Evolutionary conservation across 2,113 vertebrate genomes (phyloP).

Genomic region (Fregetta grallaria): DNA sequence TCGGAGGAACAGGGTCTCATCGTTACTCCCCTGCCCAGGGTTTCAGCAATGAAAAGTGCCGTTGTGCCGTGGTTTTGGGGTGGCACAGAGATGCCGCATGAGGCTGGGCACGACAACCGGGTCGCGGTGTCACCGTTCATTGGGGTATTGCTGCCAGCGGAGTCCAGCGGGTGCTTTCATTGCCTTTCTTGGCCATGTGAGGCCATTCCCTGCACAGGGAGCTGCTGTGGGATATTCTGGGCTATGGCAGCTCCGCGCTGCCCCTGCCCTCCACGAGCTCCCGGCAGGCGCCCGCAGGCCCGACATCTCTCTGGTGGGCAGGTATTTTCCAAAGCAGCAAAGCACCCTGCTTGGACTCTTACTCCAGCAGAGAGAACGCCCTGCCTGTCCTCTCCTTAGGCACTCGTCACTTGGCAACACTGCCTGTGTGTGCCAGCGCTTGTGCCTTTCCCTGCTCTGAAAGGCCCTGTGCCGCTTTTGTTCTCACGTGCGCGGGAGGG

Average conservation of each 20-base stretch:
- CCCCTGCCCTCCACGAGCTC: neutral
- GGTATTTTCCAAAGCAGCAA: neutral
- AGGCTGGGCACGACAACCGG: neutral
- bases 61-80: fast-evolving
- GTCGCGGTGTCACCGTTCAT: fast-evolving
- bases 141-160: neutral
- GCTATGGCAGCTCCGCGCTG: fast-evolving
- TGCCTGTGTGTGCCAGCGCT: neutral
- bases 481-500: neutral
- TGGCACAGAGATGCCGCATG: fast-evolving
- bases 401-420: neutral
- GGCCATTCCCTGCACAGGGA: fast-evolving
- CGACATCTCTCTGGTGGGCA: fast-evolving
- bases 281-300: neutral
- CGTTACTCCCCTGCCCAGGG: fast-evolving
- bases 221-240: neutral
- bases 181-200: neutral
- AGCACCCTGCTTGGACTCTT: neutral
- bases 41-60: fast-evolving
- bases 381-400: neutral
- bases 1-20: neutral
- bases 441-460: neutral
- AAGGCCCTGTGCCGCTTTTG: neutral
- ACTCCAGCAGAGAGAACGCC: neutral
- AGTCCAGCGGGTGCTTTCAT: neutral